Percentiles rank a stretch among this genome's conserved stretches.
phyloP scores from a whole-genome alignment of 2,113 vertebrate genomes.

The Petrocephalus microphthalmus region DNA sequence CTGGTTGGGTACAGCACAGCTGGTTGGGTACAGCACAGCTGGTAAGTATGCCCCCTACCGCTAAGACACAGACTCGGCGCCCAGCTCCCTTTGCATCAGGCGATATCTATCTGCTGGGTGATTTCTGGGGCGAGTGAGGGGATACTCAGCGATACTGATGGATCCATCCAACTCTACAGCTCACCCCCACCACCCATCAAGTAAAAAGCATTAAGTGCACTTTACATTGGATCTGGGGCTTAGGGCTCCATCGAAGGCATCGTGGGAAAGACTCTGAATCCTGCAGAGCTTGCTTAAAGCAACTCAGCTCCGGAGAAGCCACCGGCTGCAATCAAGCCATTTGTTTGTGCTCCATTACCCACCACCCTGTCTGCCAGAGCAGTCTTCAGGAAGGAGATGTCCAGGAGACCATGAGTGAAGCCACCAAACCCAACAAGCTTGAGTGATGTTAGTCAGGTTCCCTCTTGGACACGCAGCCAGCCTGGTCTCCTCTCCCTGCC shows the following conservation, averaged over 20 bases:
- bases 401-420: neutral
- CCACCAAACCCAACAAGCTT: neutral
- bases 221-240: neutral
- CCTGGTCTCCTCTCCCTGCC: neutral
- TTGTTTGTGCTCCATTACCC: neutral
- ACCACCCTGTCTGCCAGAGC: neutral
- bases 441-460: neutral
- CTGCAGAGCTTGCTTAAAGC: neutral
- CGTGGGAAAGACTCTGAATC: constrained; percentile 41
- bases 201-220: constrained; percentile 46
- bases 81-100: neutral
- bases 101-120: neutral
- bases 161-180: neutral
- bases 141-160: neutral
- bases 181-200: neutral
- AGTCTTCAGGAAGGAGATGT: neutral
- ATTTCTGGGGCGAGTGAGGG: neutral
- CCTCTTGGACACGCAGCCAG: neutral
- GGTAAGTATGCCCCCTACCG: neutral
- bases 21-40: constrained; percentile 9
- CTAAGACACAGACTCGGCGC: neutral
- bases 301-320: neutral
- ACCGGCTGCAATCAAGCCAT: neutral
- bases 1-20: constrained; percentile 8
- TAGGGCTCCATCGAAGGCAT: constrained; percentile 21